Evolutionary conservation across 2,113 vertebrate genomes (phyloP).

Genomic region (Sinocyclocheilus anophthalmus): DNA sequence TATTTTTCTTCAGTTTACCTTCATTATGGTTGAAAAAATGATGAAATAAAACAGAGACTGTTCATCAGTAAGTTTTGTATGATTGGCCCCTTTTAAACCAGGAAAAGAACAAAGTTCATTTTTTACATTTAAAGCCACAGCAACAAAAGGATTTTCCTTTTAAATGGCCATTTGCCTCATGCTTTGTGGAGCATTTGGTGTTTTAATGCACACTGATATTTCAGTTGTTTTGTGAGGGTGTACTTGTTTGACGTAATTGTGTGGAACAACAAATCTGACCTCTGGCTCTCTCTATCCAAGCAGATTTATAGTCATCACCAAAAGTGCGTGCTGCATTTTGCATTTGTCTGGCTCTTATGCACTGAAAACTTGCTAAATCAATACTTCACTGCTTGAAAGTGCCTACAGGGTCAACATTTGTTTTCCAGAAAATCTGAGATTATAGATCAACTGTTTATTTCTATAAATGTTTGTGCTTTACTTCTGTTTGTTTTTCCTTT

Average conservation of each 20-base stretch:
- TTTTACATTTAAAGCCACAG: background rate
- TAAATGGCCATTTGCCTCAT: background rate
- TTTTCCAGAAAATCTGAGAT: conserved; percentile 24
- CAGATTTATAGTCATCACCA: conserved; percentile 35
- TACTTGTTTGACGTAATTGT: conserved; percentile 22
- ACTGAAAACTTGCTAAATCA: conserved; percentile 19
- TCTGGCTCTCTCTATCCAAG: conserved; percentile 16
- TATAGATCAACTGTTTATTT: conserved; percentile 38
- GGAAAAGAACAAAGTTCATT: background rate
- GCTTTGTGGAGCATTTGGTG: background rate
- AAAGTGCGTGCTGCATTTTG: background rate
- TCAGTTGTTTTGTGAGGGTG: conserved; percentile 39
- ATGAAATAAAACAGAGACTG: background rate
- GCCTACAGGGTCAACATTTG: conserved; percentile 27
- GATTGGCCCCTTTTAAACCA: background rate
- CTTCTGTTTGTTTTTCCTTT: background rate
- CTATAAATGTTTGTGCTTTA: background rate
- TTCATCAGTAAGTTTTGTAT: too few relatives aligned
- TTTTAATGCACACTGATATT: conserved; percentile 3
- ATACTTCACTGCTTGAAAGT: conserved; percentile 11
- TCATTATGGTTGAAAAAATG: background rate
- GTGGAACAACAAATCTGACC: conserved; percentile 34
- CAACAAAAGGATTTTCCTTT: background rate
- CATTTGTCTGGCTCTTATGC: background rate
- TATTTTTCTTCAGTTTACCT: background rate